Percentiles rank a stretch among this genome's conserved stretches.
Conservation (phyloP, 2,113 vertebrate species). For the Serinus canaria region DNA sequence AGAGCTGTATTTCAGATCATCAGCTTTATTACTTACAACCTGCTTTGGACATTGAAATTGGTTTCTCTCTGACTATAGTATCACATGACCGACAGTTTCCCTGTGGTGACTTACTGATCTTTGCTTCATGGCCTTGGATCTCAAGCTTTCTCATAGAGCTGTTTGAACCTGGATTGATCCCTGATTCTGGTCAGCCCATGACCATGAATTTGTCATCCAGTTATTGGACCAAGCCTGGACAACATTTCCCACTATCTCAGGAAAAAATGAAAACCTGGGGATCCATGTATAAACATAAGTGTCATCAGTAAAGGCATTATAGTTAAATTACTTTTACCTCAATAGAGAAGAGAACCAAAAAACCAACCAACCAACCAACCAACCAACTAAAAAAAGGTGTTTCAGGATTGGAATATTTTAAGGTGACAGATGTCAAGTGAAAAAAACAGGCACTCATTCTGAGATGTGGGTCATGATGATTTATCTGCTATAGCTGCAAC, state of each 20-base stretch:
- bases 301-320: neutral
- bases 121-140: neutral
- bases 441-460: neutral
- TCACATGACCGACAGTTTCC: neutral
- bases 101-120: neutral
- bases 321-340: neutral
- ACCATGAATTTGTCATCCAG: neutral
- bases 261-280: neutral
- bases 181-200: neutral
- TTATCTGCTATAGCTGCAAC: neutral
- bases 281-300: neutral
- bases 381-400: neutral
- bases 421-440: neutral
- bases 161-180: neutral
- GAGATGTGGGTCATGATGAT: neutral
- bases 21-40: neutral
- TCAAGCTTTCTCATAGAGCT: neutral
- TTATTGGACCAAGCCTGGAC: neutral
- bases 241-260: neutral
- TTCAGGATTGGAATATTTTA: neutral
- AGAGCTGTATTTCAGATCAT: neutral
- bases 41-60: neutral
- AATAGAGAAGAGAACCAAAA: neutral
- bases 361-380: neutral
- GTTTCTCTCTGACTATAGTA: neutral